phyloP scores from a whole-genome alignment of 2,113 vertebrate genomes.

The Salvelinus sp. region DNA sequence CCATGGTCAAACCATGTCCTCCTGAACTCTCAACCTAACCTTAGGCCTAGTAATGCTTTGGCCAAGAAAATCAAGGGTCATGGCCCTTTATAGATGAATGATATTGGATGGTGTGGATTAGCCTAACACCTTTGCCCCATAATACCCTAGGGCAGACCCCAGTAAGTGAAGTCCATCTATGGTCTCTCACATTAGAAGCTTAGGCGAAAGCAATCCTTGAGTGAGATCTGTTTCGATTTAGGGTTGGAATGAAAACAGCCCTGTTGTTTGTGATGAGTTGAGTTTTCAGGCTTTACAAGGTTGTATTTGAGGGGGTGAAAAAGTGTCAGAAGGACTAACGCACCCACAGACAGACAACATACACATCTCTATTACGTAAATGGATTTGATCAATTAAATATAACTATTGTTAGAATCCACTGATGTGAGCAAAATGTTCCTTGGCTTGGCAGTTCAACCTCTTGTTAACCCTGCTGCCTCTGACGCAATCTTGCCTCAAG shows the following conservation, averaged over 20 bases:
- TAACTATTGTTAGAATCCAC: background rate
- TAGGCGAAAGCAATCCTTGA: constrained; percentile 4
- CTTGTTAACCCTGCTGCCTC: background rate
- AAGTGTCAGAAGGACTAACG: background rate
- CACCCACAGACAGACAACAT: background rate
- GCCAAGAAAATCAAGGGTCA: background rate
- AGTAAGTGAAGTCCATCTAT: background rate
- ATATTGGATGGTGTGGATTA: constrained; percentile 1
- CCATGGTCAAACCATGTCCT: background rate
- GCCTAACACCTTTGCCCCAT: constrained; percentile 17
- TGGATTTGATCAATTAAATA: no score
- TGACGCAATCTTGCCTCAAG: background rate
- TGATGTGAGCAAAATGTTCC: background rate
- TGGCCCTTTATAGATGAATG: background rate
- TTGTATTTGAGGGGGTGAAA: background rate
- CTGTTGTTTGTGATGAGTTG: background rate
- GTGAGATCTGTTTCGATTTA: constrained; percentile 6
- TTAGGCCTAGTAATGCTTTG: background rate
- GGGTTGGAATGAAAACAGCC: constrained; percentile 4
- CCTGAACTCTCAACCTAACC: constrained; percentile 1
- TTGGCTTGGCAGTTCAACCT: background rate
- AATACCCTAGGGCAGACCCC: background rate
- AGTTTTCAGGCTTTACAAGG: background rate
- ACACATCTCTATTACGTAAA: no score
- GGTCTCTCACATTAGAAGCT: background rate